Base-by-base conservation (phyloP, 2,888 invertebrate genomes). In the Cordilura impudica region DNA sequence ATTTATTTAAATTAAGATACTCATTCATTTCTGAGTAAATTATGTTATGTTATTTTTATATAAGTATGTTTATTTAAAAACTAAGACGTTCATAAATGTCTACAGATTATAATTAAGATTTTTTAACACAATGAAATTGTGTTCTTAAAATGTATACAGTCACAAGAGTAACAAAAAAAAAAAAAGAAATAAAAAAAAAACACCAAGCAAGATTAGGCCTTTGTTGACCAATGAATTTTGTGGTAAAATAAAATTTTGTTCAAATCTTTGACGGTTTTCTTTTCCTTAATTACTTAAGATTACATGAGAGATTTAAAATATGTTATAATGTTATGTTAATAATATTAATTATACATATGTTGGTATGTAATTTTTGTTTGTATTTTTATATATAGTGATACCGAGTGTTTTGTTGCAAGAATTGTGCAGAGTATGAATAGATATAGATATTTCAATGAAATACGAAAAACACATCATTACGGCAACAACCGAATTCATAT, bases 1-100 rank as follows among this genome's bases (percentile, higher is more conserved):
- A 69, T 75, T 77, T 77, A 72, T 78, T 73, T 66, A 61, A 63
- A 70, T 73, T 66, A 61, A 63, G 65, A 79, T 75, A 79, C 75
- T 71, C 79, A 66, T 29, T 63, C 7, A 61, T 31, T 51, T 31
- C 18, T 51, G 78, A 79, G 75, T 67, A 79, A n/a, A 61, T 71
- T 60, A 39, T 58, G 39, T 58, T 26, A 53, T 61, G 49, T 21
- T 49, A 16, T 6, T 23, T 53, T 12, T 53, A 26, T 53, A n/a
- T 53, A 26, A 14, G 23, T 39, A 47, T 75, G 23, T 31, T 58
- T 47, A 53, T 78, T 65, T 72, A 67, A 61, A 29, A 69, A 39
- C 47, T 69, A 63, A 61, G 49, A 75, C 54, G 69, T 58, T 10
- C 39, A 54, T 54, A 18, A 47, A 69, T 53, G 69, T 63, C 61